Conservation (phyloP, 2,113 vertebrate genomes). For the Empidonax alnorum region DNA sequence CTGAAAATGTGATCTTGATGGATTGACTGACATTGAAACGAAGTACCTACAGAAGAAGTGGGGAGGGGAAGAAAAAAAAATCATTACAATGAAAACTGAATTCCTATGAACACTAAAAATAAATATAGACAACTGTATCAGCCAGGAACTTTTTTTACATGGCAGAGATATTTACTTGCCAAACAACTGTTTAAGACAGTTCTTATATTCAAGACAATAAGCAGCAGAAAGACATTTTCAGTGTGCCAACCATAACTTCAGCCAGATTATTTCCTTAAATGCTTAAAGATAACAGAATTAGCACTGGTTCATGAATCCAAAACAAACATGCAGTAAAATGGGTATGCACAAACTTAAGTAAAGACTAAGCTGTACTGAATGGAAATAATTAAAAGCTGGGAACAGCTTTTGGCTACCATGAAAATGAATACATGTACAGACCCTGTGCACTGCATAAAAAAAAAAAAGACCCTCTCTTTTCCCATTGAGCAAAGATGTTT, state of each 20-base stretch:
- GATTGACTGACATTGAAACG: conserved; percentile 79
- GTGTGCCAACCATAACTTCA: background rate
- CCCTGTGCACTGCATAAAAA: background rate
- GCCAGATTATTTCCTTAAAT: background rate
- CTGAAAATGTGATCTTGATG: conserved; percentile 80
- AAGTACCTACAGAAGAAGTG: conserved; percentile 74
- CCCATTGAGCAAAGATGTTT: background rate
- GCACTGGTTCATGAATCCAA: background rate
- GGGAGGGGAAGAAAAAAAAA: conserved; percentile 4
- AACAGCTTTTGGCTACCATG: background rate
- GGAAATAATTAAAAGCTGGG: background rate
- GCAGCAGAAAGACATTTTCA: background rate
- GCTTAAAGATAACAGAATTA: background rate
- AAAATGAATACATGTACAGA: background rate
- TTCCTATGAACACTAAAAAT: background rate
- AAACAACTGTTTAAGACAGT: background rate
- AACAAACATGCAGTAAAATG: background rate
- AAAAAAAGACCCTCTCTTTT: background rate
- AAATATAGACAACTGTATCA: background rate
- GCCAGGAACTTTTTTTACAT: background rate
- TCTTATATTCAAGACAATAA: background rate
- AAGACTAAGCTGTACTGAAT: background rate
- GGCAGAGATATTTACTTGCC: background rate
- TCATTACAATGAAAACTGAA: conserved; percentile 8
- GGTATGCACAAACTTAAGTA: background rate